Percentiles rank a stretch among this genome's conserved stretches.
These are phyloP conservation scores for Echinometra lucunter DNA, from an alignment of 53 echinoderm and acorn worm genomes.

Conservation along the genomic window DNA sequence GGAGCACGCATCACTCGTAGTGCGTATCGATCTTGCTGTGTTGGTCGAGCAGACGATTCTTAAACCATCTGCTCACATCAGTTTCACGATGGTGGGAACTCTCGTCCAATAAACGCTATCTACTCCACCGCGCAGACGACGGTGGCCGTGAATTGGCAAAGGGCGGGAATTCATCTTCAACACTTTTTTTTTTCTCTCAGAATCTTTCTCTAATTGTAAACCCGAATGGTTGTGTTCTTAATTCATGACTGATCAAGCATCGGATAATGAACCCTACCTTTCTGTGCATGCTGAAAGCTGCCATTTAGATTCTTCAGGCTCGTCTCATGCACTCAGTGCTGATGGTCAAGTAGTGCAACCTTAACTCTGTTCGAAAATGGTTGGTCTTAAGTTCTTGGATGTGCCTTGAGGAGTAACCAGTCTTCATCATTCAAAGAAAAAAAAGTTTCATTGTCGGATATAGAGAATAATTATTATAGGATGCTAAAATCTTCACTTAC, in stretches of 20 bases:
- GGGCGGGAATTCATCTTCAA: background rate
- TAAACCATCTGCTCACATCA: constrained; percentile 11
- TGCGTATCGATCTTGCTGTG: constrained; percentile 14
- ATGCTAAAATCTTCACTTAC: too few relatives aligned
- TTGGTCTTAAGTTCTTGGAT: background rate
- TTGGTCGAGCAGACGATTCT: background rate
- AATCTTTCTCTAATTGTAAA: background rate
- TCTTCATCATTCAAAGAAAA: background rate
- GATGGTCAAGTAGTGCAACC: background rate
- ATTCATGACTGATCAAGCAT: background rate
- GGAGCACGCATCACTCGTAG: constrained; percentile 11
- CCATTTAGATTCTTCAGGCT: background rate
- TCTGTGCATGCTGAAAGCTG: background rate
- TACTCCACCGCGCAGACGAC: background rate
- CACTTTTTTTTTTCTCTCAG: background rate
- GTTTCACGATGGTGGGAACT: background rate
- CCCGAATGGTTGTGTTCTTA: background rate
- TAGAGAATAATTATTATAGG: too few relatives aligned
- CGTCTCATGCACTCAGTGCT: background rate
- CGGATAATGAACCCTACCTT: background rate
- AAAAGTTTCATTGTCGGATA: background rate
- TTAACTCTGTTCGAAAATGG: background rate
- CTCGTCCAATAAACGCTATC: constrained; percentile 7
- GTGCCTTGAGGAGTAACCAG: background rate
- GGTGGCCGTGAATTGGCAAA: background rate